phyloP scores from a whole-genome alignment of 1,140 invertebrate genomes.

The Samia ricini region DNA sequence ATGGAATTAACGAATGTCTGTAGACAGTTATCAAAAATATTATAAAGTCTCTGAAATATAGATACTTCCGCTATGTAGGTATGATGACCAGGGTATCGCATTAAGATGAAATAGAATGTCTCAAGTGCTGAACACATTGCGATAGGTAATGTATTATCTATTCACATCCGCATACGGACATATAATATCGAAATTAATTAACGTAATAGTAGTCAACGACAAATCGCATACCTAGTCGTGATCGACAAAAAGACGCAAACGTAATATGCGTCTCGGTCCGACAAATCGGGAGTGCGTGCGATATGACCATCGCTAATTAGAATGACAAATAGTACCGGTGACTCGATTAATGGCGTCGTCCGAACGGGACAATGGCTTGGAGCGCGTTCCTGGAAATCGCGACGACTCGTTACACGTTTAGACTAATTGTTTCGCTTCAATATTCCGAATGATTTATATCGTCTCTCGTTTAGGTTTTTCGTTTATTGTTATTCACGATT shows the following conservation, averaged over 20 bases:
- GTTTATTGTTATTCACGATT: too few relatives aligned
- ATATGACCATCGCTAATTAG: slow-evolving; percentile 7
- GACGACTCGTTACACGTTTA: background rate
- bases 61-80: too few relatives aligned
- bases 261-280: background rate
- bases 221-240: background rate
- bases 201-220: background rate
- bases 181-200: background rate
- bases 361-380: slow-evolving; percentile 7
- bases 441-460: slow-evolving; percentile 2
- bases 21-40: too few relatives aligned
- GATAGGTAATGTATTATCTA: too few relatives aligned
- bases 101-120: too few relatives aligned
- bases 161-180: background rate
- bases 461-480: background rate
- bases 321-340: background rate
- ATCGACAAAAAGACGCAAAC: slow-evolving; percentile 12
- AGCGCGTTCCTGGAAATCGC: slow-evolving; percentile 6
- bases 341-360: background rate
- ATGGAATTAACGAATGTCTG: too few relatives aligned
- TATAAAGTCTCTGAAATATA: too few relatives aligned
- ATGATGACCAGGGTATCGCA: too few relatives aligned
- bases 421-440: slow-evolving; percentile 7
- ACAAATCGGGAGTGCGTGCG: background rate
- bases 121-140: too few relatives aligned